Evolutionary conservation across 2,888 invertebrate species (phyloP).

Genomic region (Yponomeuta evonymella): DNA sequence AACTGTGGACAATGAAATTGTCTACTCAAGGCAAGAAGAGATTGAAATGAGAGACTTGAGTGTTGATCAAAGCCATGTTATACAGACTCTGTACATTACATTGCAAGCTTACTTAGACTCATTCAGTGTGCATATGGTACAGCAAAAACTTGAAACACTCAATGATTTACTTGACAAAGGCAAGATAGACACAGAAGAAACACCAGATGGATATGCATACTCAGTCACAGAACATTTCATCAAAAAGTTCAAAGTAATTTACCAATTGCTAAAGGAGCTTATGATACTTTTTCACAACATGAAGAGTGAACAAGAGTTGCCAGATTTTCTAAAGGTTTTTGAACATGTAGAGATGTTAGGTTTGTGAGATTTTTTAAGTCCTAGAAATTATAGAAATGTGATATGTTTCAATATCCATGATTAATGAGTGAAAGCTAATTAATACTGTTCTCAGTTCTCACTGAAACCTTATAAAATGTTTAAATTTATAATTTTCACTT

Average conservation of each 20-base stretch:
- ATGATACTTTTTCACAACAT: slow-evolving; percentile 33
- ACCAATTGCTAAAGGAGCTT: slow-evolving; percentile 41
- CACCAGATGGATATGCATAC: slow-evolving; percentile 35
- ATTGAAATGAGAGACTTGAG: slow-evolving; percentile 14
- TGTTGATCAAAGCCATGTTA: slow-evolving; percentile 35
- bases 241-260: slow-evolving; percentile 49
- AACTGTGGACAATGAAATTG: not conserved
- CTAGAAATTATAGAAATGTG: too few species aligned
- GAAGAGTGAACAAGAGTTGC: slow-evolving; percentile 33
- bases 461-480: too few species aligned
- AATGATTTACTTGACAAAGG: slow-evolving; percentile 37
- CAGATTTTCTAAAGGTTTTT: slow-evolving; percentile 42
- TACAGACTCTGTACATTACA: slow-evolving; percentile 46
- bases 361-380: slow-evolving; percentile 1
- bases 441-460: too few species aligned
- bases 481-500: too few species aligned
- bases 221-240: slow-evolving; percentile 47
- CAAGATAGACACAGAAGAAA: slow-evolving; percentile 18
- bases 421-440: too few species aligned
- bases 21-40: slow-evolving; percentile 11
- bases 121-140: slow-evolving; percentile 45
- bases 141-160: slow-evolving; percentile 43
- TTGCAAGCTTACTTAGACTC: slow-evolving; percentile 55
- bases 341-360: slow-evolving; percentile 37
- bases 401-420: too few species aligned